Evolutionary conservation across 2,797 vertebrate genomes (phyloP).

Genomic region (Malacoraja senta): DNA sequence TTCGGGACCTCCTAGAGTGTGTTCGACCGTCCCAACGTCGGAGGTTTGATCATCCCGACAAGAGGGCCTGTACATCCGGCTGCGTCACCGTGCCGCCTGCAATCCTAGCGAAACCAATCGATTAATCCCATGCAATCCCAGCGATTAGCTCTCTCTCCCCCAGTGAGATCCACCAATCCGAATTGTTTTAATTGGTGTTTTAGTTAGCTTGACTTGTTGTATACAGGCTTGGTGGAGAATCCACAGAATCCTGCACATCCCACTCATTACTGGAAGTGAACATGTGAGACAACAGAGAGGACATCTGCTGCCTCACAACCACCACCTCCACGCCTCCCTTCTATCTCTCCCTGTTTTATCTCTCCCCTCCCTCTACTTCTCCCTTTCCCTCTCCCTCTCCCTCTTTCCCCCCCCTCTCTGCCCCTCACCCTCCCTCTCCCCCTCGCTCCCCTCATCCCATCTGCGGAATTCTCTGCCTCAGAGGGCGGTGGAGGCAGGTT

Average conservation of each 20-base stretch:
- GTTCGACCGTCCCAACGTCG: too few relatives aligned
- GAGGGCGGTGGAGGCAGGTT: too few relatives aligned
- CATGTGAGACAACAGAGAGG: not conserved
- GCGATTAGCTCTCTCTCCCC: not conserved
- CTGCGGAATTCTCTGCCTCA: too few relatives aligned
- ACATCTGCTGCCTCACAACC: not conserved
- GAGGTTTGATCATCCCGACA: too few relatives aligned
- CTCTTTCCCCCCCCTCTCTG: not conserved
- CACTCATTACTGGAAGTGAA: not conserved
- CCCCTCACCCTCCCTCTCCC: not conserved
- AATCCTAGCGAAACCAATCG: not conserved
- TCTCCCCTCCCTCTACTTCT: too few relatives aligned
- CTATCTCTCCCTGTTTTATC: not conserved
- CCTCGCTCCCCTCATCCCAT: too few relatives aligned
- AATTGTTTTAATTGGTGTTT: constrained; percentile 7
- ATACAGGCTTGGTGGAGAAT: not conserved
- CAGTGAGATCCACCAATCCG: not conserved
- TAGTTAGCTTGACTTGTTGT: not conserved
- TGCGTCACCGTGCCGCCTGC: too few relatives aligned
- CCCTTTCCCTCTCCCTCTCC: not conserved
- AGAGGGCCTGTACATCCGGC: too few relatives aligned
- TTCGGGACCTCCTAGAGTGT: too few relatives aligned
- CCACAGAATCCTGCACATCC: not conserved
- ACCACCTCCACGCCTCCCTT: not conserved
- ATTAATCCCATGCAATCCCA: not conserved